Conservation (phyloP, 2,888 invertebrate genomes). For the Pseudeuparius sepicola region DNA sequence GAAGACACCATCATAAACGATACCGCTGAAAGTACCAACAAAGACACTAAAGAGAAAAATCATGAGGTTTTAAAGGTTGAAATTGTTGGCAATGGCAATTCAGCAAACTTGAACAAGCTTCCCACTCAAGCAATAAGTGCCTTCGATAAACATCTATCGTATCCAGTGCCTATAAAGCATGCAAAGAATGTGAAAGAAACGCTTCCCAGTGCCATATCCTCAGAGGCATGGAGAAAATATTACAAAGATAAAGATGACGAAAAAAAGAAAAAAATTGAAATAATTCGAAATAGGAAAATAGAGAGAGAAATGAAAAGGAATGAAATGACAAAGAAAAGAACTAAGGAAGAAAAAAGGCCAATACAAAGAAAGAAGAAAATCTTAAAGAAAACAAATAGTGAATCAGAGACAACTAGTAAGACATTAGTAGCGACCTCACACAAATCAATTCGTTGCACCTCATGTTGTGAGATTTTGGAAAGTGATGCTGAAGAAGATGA, state of each 20-base stretch:
- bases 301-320: no score
- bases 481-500: conserved; percentile 16
- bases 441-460: conserved; percentile 8
- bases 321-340: conserved; percentile 1
- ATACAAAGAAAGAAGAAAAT: conserved; percentile 6
- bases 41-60: conserved; percentile 5
- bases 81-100: conserved; percentile 4
- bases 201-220: conserved; percentile 6
- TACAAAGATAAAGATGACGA: conserved; percentile 10
- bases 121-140: conserved; percentile 2
- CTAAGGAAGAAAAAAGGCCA: conserved; percentile 5
- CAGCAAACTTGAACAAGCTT: conserved; percentile 1
- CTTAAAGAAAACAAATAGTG: conserved; percentile 5
- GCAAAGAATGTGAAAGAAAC: conserved; percentile 5
- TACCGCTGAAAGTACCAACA: not conserved
- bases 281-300: no score
- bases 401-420: no score
- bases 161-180: conserved; percentile 5
- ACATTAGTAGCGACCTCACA: conserved; percentile 10
- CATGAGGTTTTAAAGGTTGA: conserved; percentile 7
- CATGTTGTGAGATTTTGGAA: conserved; percentile 10
- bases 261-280: conserved; percentile 8
- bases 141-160: conserved; percentile 7
- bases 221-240: conserved; percentile 7
- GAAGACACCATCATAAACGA: not conserved